A percentile compares a stretch with the other conserved stretches of the same genome.
These are phyloP conservation scores for Carlito syrichta DNA, from an alignment of 2,113 vertebrate species.

Conservation along the genomic window DNA sequence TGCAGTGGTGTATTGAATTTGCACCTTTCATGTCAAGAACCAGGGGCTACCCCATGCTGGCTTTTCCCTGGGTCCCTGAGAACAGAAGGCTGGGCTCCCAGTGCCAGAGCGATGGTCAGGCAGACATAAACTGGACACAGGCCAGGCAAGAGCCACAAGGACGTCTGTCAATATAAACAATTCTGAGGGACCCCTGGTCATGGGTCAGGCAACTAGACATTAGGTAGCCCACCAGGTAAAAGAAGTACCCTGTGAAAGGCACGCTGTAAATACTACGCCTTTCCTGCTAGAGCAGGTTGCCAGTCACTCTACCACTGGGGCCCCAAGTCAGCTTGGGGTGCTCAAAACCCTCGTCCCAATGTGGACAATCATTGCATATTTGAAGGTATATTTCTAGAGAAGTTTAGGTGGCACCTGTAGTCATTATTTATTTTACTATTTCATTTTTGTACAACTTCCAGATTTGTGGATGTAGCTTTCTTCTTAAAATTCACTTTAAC, in stretches of 20 bases:
- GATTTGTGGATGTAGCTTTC: conserved; percentile 66
- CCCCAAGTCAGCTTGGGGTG: background rate
- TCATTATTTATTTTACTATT: conserved; percentile 83
- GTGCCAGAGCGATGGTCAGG: background rate
- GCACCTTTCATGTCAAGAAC: background rate
- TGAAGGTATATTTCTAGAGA: conserved; percentile 65
- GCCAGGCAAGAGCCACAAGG: background rate
- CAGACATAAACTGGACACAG: too few relatives aligned
- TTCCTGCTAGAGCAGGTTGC: background rate
- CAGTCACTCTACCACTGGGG: background rate
- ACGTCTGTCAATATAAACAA: background rate
- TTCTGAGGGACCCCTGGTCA: background rate
- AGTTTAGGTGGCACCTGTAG: conserved; percentile 70
- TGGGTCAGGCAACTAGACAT: too few relatives aligned
- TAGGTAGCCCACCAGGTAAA: background rate
- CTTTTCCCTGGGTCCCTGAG: background rate
- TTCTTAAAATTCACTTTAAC: conserved; percentile 33
- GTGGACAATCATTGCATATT: conserved; percentile 62
- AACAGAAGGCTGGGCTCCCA: background rate
- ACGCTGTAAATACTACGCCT: accelerated
- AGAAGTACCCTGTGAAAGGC: background rate
- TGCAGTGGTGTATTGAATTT: background rate
- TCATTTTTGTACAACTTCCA: conserved; percentile 74
- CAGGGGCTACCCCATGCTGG: background rate
- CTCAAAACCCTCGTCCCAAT: background rate